Evolutionary conservation across 1,140 invertebrate species (phyloP).

Genomic region (Scaptomyza pallida): DNA sequence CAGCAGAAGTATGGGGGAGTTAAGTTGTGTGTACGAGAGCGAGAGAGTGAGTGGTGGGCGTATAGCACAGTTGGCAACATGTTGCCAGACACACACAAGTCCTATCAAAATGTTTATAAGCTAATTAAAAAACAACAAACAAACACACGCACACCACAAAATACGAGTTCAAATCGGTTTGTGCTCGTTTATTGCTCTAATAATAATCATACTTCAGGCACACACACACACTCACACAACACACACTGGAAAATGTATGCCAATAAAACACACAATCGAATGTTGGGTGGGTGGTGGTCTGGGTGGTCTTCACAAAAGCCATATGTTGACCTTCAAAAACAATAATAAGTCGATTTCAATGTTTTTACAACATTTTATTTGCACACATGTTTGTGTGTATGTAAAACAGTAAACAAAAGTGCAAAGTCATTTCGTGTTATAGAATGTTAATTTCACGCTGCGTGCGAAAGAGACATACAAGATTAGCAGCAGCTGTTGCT

Average conservation of each 20-base stretch:
- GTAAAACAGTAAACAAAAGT: conserved; percentile 51
- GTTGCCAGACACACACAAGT: conserved; percentile 50
- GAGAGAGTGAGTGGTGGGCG: conserved; percentile 36
- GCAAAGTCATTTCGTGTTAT: conserved; percentile 47
- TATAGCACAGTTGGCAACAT: conserved; percentile 37
- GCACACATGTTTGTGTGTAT: not conserved
- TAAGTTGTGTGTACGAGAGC: conserved; percentile 3
- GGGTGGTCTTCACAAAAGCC: conserved; percentile 10
- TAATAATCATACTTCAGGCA: not conserved
- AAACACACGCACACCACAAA: conserved; percentile 23
- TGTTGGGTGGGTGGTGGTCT: not conserved
- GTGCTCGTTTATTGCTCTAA: conserved; percentile 42
- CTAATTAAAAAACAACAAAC: too few species aligned
- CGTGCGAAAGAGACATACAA: not conserved
- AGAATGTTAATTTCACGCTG: conserved; percentile 51
- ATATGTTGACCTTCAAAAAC: conserved; percentile 64
- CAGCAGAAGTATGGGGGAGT: not conserved
- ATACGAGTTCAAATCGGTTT: conserved; percentile 48
- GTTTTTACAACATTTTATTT: conserved; percentile 8
- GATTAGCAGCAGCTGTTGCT: not conserved
- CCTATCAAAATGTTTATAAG: conserved; percentile 40
- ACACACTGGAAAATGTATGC: conserved; percentile 46
- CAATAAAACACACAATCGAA: conserved; percentile 44
- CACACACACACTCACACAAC: too few species aligned
- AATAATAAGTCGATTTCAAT: conserved; percentile 14